These are phyloP conservation scores for Drosophila sordidula DNA, from an alignment of 2,888 invertebrate species.

Conservation along the genomic window DNA sequence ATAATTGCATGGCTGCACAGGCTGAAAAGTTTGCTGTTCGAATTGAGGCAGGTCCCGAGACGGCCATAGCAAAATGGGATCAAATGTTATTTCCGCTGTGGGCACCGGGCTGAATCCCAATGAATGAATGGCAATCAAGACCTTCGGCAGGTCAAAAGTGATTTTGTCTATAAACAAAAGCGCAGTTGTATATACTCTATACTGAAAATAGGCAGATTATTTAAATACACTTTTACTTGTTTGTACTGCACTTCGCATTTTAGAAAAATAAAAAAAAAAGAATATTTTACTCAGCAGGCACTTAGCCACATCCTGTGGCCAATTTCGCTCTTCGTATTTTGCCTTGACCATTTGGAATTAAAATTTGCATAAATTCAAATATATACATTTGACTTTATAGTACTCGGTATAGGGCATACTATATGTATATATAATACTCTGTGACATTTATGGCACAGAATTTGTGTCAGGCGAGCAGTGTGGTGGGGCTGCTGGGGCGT, in stretches of 20 bases:
- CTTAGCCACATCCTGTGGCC: slow-evolving; percentile 65
- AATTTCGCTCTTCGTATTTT: slow-evolving; percentile 29
- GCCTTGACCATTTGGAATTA: slow-evolving; percentile 54
- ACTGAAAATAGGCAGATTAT: neutral
- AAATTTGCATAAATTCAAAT: slow-evolving; percentile 63
- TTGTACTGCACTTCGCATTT: slow-evolving; percentile 12
- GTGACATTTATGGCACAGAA: slow-evolving; percentile 65
- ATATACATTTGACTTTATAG: slow-evolving; percentile 35
- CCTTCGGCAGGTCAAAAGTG: neutral
- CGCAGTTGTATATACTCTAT: neutral
- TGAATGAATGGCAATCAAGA: slow-evolving; percentile 14
- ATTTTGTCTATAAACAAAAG: neutral
- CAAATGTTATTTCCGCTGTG: slow-evolving; percentile 31
- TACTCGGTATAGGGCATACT: slow-evolving; percentile 1
- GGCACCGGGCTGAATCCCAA: slow-evolving; percentile 4
- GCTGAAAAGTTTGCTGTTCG: slow-evolving; percentile 56
- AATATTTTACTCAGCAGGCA: slow-evolving; percentile 53
- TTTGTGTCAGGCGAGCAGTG: slow-evolving; percentile 57
- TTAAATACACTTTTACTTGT: too few species aligned
- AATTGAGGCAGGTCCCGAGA: slow-evolving; percentile 31
- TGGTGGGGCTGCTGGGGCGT: slow-evolving; percentile 14
- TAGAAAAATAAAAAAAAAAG: slow-evolving; percentile 23
- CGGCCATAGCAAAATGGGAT: slow-evolving; percentile 22
- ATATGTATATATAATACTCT: slow-evolving; percentile 38
- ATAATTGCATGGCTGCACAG: slow-evolving; percentile 67